phyloP scores from a whole-genome alignment of 2,888 invertebrate genomes.

The Arge pagana region DNA sequence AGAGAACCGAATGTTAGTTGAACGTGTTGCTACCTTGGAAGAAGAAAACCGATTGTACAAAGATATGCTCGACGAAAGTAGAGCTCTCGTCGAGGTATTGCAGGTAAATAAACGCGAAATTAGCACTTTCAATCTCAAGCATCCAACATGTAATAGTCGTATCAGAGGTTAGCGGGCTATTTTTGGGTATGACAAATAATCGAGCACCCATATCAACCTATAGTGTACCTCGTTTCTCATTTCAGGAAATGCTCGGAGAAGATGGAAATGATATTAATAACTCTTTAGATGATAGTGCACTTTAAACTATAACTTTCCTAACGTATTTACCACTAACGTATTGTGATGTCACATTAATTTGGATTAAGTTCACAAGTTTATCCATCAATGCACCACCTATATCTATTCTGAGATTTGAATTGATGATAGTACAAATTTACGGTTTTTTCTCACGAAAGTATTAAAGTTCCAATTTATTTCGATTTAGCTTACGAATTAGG shows the following conservation, averaged over 20 bases:
- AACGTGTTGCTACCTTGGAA: slow-evolving; percentile 61
- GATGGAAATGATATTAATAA: slow-evolving; percentile 57
- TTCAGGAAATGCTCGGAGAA: slow-evolving; percentile 69
- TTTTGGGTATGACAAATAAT: neutral
- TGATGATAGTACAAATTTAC: too few relatives aligned
- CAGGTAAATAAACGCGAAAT: slow-evolving; percentile 63
- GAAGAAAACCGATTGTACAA: slow-evolving; percentile 72
- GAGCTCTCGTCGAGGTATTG: slow-evolving; percentile 74
- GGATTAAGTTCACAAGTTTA: too few relatives aligned
- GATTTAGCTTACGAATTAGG: too few relatives aligned
- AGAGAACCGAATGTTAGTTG: slow-evolving; percentile 67
- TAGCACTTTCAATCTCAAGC: neutral
- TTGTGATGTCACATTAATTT: too few relatives aligned
- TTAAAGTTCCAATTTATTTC: too few relatives aligned
- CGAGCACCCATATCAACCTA: neutral
- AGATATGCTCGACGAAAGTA: slow-evolving; percentile 76
- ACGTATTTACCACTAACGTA: too few relatives aligned
- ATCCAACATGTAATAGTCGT: too few relatives aligned
- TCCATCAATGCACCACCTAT: too few relatives aligned
- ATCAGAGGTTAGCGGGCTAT: neutral
- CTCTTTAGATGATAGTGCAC: slow-evolving; percentile 50
- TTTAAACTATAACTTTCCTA: slow-evolving; percentile 29
- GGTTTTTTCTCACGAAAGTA: too few relatives aligned
- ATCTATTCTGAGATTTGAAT: too few relatives aligned
- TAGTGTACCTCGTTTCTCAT: too few relatives aligned